Conservation (phyloP, 64 coral and sea anemone genomes). For the Porites australiensis region DNA sequence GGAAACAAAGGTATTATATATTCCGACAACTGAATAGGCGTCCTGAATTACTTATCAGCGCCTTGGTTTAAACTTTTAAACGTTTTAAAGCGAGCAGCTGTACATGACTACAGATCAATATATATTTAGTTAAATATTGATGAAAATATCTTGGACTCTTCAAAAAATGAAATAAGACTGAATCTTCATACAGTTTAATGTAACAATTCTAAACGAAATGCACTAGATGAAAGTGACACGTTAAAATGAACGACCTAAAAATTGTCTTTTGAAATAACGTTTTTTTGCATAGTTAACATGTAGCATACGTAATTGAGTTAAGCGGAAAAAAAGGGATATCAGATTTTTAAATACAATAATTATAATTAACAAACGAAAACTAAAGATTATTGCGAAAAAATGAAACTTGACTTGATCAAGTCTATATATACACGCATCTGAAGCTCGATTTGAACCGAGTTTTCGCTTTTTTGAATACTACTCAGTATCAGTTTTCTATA, state of each 20-base stretch:
- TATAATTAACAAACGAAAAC: background rate
- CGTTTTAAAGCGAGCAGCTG: constrained; percentile 3
- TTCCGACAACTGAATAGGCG: background rate
- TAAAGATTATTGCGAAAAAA: background rate
- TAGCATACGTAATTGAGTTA: background rate
- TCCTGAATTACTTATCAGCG: background rate
- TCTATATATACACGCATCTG: background rate
- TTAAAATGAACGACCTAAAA: background rate
- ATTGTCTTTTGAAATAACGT: background rate
- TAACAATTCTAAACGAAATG: background rate
- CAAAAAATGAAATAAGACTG: too few relatives aligned
- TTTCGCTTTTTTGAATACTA: too few relatives aligned
- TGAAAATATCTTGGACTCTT: background rate
- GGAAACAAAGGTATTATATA: background rate
- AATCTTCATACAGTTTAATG: too few relatives aligned
- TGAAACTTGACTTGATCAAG: background rate
- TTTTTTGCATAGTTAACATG: background rate
- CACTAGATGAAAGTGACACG: background rate
- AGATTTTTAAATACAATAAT: background rate
- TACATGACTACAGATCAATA: background rate
- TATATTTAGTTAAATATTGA: background rate
- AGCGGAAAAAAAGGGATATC: background rate
- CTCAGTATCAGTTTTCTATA: background rate
- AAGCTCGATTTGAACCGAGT: background rate
- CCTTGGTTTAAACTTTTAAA: background rate